A percentile compares a stretch with the other conserved stretches of the same genome.
These are phyloP conservation scores for Drosophila robusta DNA, from an alignment of 2,888 invertebrate genomes.

Conservation along the genomic window DNA sequence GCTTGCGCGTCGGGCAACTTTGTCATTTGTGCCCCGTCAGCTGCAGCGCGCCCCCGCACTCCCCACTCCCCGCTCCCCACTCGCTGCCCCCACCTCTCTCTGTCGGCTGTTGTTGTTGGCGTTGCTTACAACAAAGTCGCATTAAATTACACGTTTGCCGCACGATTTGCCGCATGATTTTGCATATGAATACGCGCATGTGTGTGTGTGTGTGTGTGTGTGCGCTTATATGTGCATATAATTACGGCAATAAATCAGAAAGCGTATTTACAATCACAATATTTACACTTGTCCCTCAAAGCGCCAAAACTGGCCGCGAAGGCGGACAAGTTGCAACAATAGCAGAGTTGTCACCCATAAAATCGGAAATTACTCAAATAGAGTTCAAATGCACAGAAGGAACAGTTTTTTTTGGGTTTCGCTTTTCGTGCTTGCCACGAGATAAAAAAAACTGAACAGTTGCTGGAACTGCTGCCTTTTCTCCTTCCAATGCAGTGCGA, in stretches of 20 bases:
- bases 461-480: constrained; percentile 6
- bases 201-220: background rate
- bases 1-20: constrained; percentile 43
- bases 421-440: background rate
- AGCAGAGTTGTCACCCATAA: constrained; percentile 3
- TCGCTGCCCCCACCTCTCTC: too few relatives aligned
- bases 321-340: constrained; percentile 52
- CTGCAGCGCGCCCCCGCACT: background rate
- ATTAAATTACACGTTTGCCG: constrained; percentile 67
- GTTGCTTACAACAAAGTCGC: constrained; percentile 62
- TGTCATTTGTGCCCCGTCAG: constrained; percentile 31
- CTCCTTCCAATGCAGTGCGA: constrained; percentile 2
- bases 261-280: constrained; percentile 72
- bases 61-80: too few relatives aligned
- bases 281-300: constrained; percentile 70
- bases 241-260: constrained; percentile 79
- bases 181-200: constrained; percentile 42
- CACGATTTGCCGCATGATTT: constrained; percentile 45
- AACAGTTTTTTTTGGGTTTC: background rate
- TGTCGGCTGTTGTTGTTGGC: constrained; percentile 43
- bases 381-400: background rate
- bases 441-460: background rate
- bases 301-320: constrained; percentile 28
- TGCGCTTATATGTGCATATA: constrained; percentile 51
- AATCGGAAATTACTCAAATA: background rate